A percentile compares a stretch with the other conserved stretches of the same genome.
Evolutionary conservation across 2,888 invertebrate genomes (phyloP).

Genomic region (Malthinus flaveolus): DNA sequence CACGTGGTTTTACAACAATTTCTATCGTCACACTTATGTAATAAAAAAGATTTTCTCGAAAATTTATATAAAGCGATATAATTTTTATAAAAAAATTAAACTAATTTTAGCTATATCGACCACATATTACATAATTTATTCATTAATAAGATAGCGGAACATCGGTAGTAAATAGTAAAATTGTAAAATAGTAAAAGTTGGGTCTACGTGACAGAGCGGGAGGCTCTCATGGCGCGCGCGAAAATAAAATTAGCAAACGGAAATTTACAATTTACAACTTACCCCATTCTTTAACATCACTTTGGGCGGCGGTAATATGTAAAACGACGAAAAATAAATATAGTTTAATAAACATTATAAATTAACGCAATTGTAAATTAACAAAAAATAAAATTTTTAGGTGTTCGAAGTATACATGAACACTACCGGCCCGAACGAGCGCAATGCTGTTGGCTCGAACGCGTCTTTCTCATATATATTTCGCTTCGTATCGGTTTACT

Average conservation of each 20-base stretch:
- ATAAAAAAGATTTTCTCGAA: too few relatives aligned
- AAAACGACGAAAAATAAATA: slow-evolving; percentile 39
- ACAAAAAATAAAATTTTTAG: slow-evolving; percentile 23
- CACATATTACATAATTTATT: slow-evolving; percentile 9
- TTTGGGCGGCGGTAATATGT: slow-evolving; percentile 29
- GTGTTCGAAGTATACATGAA: slow-evolving; percentile 31
- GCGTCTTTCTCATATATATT: background rate
- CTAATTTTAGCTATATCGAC: background rate
- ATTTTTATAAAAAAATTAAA: too few relatives aligned
- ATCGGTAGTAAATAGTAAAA: slow-evolving; percentile 6
- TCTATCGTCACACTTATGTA: too few relatives aligned
- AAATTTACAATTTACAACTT: slow-evolving; percentile 38
- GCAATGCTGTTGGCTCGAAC: slow-evolving; percentile 27
- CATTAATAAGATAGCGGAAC: background rate
- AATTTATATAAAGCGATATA: too few relatives aligned
- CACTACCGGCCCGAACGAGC: slow-evolving; percentile 33
- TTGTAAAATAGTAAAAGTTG: slow-evolving; percentile 11
- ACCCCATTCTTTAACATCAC: slow-evolving; percentile 45
- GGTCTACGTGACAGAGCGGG: slow-evolving; percentile 38
- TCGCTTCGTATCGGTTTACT: background rate
- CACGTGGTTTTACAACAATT: too few relatives aligned
- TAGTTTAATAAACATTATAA: slow-evolving; percentile 44
- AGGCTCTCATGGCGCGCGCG: slow-evolving; percentile 41
- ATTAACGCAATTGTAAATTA: slow-evolving; percentile 21
- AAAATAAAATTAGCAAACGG: slow-evolving; percentile 36